Conservation (phyloP, 2,113 vertebrate species). For the Sander lucioperca region DNA sequence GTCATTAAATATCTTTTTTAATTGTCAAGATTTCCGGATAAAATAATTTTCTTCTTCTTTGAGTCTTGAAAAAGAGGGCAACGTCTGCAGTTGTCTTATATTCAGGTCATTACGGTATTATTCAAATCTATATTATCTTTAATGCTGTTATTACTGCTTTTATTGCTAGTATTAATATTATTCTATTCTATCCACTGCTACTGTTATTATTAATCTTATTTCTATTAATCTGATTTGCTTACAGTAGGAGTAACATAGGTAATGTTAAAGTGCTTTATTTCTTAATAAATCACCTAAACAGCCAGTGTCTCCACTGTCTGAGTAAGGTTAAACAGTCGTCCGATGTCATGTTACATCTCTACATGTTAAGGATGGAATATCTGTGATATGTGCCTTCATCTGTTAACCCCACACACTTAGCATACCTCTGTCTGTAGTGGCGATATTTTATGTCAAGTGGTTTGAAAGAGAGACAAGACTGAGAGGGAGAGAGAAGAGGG, state of each 20-base stretch:
- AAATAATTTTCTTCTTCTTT: too few species aligned
- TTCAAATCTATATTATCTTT: too few species aligned
- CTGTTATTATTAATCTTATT: too few species aligned
- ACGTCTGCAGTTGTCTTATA: too few species aligned
- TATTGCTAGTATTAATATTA: too few species aligned
- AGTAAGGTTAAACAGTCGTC: conserved; percentile 39
- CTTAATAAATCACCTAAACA: conserved; percentile 33
- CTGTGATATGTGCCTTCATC: conserved; percentile 28
- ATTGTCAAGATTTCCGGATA: too few species aligned
- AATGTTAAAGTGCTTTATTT: neutral
- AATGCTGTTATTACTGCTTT: too few species aligned
- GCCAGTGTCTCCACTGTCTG: conserved; percentile 12
- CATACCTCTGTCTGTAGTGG: conserved; percentile 40
- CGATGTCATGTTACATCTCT: conserved; percentile 19
- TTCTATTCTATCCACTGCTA: too few species aligned
- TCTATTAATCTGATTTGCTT: neutral
- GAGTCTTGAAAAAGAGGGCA: too few species aligned
- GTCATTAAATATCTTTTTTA: too few species aligned
- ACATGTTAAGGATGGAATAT: conserved; percentile 25
- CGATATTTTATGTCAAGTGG: conserved; percentile 47
- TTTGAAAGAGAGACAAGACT: conserved; percentile 36
- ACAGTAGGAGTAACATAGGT: neutral
- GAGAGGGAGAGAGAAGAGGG: conserved; percentile 21
- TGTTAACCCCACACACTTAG: conserved; percentile 54
- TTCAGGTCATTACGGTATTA: too few species aligned